These are phyloP conservation scores for Gymnocypris eckloni DNA, from an alignment of 2,797 vertebrate genomes.

Conservation along the genomic window DNA sequence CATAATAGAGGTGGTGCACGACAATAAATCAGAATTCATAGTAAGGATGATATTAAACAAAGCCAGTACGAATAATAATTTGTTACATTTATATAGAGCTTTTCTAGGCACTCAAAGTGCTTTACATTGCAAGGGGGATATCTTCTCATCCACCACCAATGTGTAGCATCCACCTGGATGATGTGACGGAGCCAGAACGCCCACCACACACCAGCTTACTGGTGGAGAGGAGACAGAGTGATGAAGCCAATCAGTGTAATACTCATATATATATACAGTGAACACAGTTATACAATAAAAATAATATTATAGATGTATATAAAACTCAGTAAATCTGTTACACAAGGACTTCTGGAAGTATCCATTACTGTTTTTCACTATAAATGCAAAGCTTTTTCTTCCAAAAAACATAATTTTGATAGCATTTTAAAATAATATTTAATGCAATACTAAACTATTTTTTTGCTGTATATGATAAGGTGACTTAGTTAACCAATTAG, in stretches of 20 bases:
- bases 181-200: too few species aligned
- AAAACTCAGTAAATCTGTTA: not conserved
- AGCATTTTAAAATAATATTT: not conserved
- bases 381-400: not conserved
- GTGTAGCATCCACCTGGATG: too few species aligned
- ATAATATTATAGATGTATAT: too few species aligned
- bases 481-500: not conserved
- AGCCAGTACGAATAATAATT: not conserved
- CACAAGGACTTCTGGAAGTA: not conserved
- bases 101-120: too few species aligned
- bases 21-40: not conserved
- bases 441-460: not conserved
- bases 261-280: not conserved
- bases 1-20: not conserved
- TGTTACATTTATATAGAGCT: too few species aligned
- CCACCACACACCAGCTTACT: too few species aligned
- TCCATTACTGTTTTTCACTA: not conserved
- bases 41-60: not conserved
- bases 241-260: too few species aligned
- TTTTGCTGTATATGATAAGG: not conserved
- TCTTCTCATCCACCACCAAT: too few species aligned
- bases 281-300: not conserved
- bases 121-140: too few species aligned
- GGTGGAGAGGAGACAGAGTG: too few species aligned
- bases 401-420: not conserved